Evolutionary conservation across 1,140 invertebrate species (phyloP).

Genomic region (Cotesia typhae): DNA sequence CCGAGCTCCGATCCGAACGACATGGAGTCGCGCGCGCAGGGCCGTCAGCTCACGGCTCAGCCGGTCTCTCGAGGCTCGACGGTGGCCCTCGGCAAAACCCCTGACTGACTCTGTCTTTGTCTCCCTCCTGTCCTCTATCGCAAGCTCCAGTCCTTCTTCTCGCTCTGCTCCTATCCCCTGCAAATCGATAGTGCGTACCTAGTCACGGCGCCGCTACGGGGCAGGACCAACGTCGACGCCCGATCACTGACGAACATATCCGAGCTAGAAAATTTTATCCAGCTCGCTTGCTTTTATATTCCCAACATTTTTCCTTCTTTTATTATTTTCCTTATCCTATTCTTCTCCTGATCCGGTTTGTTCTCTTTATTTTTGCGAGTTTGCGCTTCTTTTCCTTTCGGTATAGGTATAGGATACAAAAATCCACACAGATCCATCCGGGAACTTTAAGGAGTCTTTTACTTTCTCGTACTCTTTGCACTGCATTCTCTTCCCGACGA

Average conservation of each 20-base stretch:
- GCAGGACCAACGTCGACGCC: conserved; percentile 46
- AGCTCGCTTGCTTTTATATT: background rate
- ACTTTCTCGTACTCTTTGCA: conserved; percentile 1
- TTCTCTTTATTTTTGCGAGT: background rate
- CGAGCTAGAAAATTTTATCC: conserved; percentile 39
- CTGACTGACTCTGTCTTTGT: conserved; percentile 33
- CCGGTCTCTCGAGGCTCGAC: conserved; percentile 41
- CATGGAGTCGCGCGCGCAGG: conserved; percentile 18
- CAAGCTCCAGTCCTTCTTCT: conserved; percentile 43
- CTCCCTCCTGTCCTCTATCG: conserved; percentile 12
- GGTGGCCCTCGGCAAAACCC: conserved; percentile 39
- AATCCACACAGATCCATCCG: conserved; percentile 43
- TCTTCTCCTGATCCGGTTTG: background rate
- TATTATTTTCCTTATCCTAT: background rate
- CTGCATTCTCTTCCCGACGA: conserved; percentile 14
- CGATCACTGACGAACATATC: conserved; percentile 50
- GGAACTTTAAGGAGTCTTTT: conserved; percentile 42
- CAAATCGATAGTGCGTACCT: conserved; percentile 63
- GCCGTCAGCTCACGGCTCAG: conserved; percentile 34
- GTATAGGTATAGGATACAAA: background rate
- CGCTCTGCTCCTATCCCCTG: conserved; percentile 45
- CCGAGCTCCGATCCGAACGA: background rate
- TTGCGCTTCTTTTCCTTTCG: background rate
- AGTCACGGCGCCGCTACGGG: conserved; percentile 50
- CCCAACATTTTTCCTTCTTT: too few species aligned